Percentiles rank a stretch among this genome's conserved stretches.
phyloP scores from a whole-genome alignment of 1,140 invertebrate genomes.

The Stenopsyche tienmushanensis region DNA sequence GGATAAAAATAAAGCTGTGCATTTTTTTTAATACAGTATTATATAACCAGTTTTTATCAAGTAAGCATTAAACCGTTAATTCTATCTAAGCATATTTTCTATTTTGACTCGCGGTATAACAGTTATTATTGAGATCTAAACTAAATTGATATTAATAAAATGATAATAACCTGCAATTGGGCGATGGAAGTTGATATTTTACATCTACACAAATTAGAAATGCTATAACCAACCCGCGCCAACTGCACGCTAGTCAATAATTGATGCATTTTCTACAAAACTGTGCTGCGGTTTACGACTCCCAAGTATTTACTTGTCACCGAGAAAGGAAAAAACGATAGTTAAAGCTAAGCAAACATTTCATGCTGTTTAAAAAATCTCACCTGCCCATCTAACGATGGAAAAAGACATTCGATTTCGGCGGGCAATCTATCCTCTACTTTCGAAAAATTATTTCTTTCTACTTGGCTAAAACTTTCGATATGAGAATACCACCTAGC shows the following conservation, averaged over 20 bases:
- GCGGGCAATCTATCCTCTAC: constrained; percentile 42
- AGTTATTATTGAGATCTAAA: too few species aligned
- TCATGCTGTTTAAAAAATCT: constrained; percentile 41
- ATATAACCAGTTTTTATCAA: too few species aligned
- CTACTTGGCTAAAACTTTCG: constrained; percentile 56
- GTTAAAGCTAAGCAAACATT: constrained; percentile 12
- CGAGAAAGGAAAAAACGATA: constrained; percentile 27
- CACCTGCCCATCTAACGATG: constrained; percentile 49
- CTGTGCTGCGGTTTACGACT: too few species aligned
- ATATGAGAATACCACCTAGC: constrained; percentile 63
- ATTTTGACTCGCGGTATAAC: too few species aligned
- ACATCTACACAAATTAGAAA: constrained; percentile 13
- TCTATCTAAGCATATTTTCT: too few species aligned
- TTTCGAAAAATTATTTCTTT: constrained; percentile 52
- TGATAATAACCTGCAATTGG: constrained; percentile 8
- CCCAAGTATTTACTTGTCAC: constrained; percentile 14
- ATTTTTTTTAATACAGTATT: too few species aligned
- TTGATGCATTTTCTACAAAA: constrained; percentile 14
- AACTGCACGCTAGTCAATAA: constrained; percentile 2
- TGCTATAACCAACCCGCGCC: not conserved
- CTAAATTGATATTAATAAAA: not conserved
- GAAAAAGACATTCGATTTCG: constrained; percentile 42
- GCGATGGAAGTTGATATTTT: not conserved
- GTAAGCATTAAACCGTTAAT: too few species aligned
- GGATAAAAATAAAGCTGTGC: too few species aligned